Conservation (phyloP, 2,797 vertebrate species). For the Peromyscus aztecus region DNA sequence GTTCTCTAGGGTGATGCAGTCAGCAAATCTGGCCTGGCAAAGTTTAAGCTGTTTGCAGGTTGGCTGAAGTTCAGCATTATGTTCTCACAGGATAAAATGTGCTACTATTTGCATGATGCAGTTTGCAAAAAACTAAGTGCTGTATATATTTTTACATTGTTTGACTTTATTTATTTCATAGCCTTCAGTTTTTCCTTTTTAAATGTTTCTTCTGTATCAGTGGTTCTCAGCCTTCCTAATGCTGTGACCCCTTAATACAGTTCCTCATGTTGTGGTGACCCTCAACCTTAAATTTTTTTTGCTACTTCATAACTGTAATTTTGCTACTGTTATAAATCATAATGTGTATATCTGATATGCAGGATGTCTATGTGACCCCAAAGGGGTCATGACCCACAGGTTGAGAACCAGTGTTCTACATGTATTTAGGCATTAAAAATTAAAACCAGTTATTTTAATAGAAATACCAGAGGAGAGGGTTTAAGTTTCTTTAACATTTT, state of each 20-base stretch:
- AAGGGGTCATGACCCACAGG: background rate
- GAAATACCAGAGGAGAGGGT: background rate
- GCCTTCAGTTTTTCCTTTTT: background rate
- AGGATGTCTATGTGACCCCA: background rate
- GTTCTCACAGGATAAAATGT: background rate
- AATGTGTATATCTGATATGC: background rate
- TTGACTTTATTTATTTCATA: constrained; percentile 39
- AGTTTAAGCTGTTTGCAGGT: background rate
- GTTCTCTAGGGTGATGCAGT: constrained; percentile 1
- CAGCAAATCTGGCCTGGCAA: background rate
- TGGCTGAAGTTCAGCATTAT: background rate
- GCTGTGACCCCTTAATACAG: background rate
- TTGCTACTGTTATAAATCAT: background rate
- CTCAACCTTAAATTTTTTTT: too few relatives aligned
- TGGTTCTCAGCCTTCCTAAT: background rate
- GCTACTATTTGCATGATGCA: background rate
- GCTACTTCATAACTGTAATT: background rate
- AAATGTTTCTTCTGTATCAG: background rate
- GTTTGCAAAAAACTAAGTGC: constrained; percentile 39
- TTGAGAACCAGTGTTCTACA: background rate
- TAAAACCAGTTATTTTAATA: background rate
- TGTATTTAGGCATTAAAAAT: background rate
- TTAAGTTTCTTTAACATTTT: constrained; percentile 10
- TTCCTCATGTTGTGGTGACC: background rate
- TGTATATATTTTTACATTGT: background rate